Conservation (phyloP, 2,113 vertebrate genomes). For the Neodon shergylaensis region DNA sequence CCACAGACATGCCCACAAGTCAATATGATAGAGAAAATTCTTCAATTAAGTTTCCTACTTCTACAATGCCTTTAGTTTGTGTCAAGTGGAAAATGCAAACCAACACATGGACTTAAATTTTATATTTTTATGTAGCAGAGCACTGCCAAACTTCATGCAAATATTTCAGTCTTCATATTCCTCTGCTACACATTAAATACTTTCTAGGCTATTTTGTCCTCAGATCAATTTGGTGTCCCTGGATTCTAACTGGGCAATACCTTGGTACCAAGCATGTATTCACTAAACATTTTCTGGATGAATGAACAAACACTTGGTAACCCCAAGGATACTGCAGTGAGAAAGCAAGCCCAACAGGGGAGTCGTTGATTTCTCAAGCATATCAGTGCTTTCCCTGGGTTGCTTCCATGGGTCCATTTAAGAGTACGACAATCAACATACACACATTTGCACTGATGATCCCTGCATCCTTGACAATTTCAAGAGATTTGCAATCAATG, state of each 20-base stretch:
- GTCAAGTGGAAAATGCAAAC: background rate
- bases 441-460: constrained; percentile 25
- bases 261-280: background rate
- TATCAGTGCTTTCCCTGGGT: background rate
- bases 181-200: background rate
- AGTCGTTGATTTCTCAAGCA: background rate
- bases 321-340: background rate
- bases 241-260: background rate
- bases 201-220: background rate
- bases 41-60: background rate
- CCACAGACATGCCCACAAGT: background rate
- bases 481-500: constrained; percentile 55
- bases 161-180: background rate
- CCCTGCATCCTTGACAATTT: constrained; percentile 39
- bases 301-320: background rate
- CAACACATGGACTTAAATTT: background rate
- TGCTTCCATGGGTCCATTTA: background rate
- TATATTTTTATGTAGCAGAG: background rate
- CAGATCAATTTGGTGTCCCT: background rate
- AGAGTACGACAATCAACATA: constrained; percentile 16
- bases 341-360: background rate
- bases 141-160: background rate
- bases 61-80: background rate
- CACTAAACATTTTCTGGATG: background rate
- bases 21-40: background rate